Percentiles rank a stretch among this genome's conserved stretches.
phyloP scores from a whole-genome alignment of 2,888 invertebrate species.

The Clistopyga incitator region DNA sequence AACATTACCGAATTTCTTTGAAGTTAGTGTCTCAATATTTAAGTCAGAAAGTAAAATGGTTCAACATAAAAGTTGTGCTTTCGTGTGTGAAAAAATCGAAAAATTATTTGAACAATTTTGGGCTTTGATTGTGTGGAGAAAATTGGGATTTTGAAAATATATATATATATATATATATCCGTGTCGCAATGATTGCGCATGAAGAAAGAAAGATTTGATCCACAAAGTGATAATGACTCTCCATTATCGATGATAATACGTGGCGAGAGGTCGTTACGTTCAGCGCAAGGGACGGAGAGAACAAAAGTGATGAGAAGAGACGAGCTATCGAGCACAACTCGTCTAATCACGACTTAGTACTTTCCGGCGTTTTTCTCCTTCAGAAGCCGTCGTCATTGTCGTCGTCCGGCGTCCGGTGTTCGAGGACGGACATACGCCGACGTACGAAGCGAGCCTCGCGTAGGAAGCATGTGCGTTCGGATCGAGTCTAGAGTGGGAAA shows the following conservation, averaged over 20 bases:
- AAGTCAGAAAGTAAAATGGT: too few relatives aligned
- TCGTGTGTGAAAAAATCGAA: too few relatives aligned
- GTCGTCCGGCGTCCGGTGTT: constrained; percentile 10
- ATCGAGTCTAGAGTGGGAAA: constrained; percentile 44
- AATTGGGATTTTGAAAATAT: too few relatives aligned
- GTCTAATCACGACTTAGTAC: background rate
- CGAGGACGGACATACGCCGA: constrained; percentile 28
- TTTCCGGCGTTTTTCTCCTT: constrained; percentile 18
- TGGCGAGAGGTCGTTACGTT: background rate
- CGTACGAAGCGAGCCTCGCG: constrained; percentile 20
- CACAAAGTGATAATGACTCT: background rate
- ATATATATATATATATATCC: too few relatives aligned
- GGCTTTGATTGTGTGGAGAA: too few relatives aligned
- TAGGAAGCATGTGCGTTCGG: constrained; percentile 20
- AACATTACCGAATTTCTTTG: too few relatives aligned
- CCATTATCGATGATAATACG: constrained; percentile 11
- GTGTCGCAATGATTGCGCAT: too few relatives aligned
- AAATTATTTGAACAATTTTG: too few relatives aligned
- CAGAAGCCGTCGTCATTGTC: background rate
- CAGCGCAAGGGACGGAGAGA: background rate
- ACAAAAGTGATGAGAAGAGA: constrained; percentile 24
- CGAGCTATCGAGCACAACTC: constrained; percentile 22
- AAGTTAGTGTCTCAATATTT: too few relatives aligned
- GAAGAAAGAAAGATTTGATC: too few relatives aligned
- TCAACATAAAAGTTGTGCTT: too few relatives aligned